Conservation (phyloP, 2,113 vertebrate genomes). For the Sula dactylatra region DNA sequence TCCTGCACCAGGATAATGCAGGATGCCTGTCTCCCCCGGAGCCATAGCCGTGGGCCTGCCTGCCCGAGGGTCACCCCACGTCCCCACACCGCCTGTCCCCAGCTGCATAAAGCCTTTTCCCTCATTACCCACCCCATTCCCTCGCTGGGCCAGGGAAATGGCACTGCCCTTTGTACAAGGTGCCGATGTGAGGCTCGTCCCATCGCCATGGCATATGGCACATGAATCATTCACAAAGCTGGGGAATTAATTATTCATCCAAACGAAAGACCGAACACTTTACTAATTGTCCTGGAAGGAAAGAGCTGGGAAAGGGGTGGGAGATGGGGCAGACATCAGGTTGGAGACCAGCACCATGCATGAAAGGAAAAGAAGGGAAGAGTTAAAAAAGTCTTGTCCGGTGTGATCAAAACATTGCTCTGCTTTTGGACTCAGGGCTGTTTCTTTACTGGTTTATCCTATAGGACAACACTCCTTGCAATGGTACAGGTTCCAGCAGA, state of each 20-base stretch:
- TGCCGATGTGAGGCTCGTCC: neutral
- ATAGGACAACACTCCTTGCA: neutral
- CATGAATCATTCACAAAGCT: constrained; percentile 85
- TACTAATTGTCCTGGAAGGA: constrained; percentile 77
- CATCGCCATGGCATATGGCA: constrained; percentile 77
- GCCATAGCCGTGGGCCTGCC: neutral
- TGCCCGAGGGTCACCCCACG: neutral
- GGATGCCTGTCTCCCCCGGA: neutral
- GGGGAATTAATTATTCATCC: constrained; percentile 87
- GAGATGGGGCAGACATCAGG: neutral
- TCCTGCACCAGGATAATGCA: rapidly evolving
- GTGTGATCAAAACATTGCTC: neutral
- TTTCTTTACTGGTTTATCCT: neutral
- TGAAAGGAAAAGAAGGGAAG: neutral
- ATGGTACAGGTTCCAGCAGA: neutral
- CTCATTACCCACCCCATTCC: no score
- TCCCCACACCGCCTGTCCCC: neutral
- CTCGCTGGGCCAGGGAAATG: neutral
- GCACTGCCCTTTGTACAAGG: neutral
- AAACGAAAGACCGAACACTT: constrained; percentile 82
- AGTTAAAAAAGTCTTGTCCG: neutral
- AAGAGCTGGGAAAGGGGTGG: neutral
- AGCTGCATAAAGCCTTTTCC: rapidly evolving
- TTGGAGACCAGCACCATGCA: neutral
- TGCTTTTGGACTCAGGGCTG: neutral